A percentile compares a stretch with the other conserved stretches of the same genome.
Conservation (phyloP, 2,888 invertebrate genomes). For the Priocnemis perturbator region DNA sequence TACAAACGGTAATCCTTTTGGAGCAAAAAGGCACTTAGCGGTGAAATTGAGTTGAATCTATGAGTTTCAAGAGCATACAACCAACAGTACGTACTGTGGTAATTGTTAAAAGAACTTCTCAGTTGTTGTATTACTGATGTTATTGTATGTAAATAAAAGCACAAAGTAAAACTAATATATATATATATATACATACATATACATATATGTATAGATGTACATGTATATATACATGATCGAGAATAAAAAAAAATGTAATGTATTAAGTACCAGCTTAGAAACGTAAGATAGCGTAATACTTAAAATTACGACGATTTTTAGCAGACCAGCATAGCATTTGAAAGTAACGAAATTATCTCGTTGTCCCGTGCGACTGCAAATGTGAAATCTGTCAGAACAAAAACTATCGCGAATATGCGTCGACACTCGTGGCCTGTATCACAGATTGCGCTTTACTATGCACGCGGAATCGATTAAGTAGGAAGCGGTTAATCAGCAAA, state of each 20-base stretch:
- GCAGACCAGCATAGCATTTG: not conserved
- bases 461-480: too few relatives aligned
- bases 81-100: conserved; percentile 31
- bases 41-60: conserved; percentile 10
- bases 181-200: conserved; percentile 31
- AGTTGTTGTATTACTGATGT: conserved; percentile 38
- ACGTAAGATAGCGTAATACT: too few relatives aligned
- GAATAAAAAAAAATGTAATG: conserved; percentile 1
- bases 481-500: too few relatives aligned
- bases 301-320: not conserved
- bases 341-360: too few relatives aligned
- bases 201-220: conserved; percentile 36
- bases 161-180: conserved; percentile 22
- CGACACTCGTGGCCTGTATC: too few relatives aligned
- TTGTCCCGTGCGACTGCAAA: too few relatives aligned
- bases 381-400: too few relatives aligned
- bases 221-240: conserved; percentile 1
- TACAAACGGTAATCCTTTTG: not conserved
- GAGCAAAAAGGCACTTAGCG: not conserved
- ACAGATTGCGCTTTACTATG: not conserved
- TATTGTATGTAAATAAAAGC: conserved; percentile 41
- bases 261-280: conserved; percentile 4
- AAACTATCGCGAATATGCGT: not conserved
- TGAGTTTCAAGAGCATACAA: conserved; percentile 27
- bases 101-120: conserved; percentile 31